These are phyloP conservation scores for Medauroidea extradentata DNA, from an alignment of 1,140 invertebrate genomes.

Conservation along the genomic window DNA sequence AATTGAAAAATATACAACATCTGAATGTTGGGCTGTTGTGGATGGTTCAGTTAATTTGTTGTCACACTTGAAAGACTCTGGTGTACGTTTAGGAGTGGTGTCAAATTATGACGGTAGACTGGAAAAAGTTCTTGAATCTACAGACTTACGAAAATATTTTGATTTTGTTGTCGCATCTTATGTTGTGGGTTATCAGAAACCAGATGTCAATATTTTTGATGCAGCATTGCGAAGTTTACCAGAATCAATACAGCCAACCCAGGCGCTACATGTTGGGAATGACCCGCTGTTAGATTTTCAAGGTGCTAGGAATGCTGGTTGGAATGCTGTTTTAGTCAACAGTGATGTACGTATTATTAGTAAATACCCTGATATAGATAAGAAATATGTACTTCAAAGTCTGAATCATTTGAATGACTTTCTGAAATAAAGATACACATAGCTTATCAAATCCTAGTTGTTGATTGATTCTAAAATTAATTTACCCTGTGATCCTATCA, in stretches of 20 bases:
- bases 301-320: constrained; percentile 67
- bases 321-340: constrained; percentile 62
- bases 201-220: constrained; percentile 66
- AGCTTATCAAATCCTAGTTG: no score
- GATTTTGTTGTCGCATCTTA: constrained; percentile 78
- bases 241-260: constrained; percentile 45
- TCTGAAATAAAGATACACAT: no score
- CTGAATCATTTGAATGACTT: no score
- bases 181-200: constrained; percentile 67
- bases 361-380: no score
- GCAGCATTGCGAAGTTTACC: constrained; percentile 53
- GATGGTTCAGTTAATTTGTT: constrained; percentile 61
- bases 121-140: constrained; percentile 57
- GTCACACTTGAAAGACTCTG: constrained; percentile 47
- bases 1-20: constrained; percentile 58
- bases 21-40: constrained; percentile 63
- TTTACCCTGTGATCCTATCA: no score
- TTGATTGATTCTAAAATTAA: no score
- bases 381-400: no score
- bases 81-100: constrained; percentile 66
- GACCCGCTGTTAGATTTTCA: constrained; percentile 67
- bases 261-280: constrained; percentile 82
- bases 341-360: no score
- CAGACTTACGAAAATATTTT: constrained; percentile 64
- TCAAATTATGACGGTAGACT: constrained; percentile 86